Percentiles rank a stretch among this genome's conserved stretches.
These are phyloP conservation scores for Ellobius talpinus DNA, from an alignment of 2,113 vertebrate genomes.

Conservation along the genomic window DNA sequence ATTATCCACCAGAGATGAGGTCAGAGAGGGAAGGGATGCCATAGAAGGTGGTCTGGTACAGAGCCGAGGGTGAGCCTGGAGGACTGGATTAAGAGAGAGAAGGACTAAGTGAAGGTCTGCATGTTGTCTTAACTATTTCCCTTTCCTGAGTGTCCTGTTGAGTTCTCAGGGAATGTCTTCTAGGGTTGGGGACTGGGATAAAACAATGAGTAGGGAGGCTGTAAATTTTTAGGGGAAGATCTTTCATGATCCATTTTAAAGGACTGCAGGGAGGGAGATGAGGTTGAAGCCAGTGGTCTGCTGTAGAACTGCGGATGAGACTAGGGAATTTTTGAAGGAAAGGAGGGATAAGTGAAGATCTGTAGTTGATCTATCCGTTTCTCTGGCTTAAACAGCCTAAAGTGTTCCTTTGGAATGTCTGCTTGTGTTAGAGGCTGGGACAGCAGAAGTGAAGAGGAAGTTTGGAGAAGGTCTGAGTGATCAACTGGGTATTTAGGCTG, in stretches of 20 bases:
- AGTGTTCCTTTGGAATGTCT: background rate
- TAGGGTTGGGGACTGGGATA: background rate
- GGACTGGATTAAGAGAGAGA: background rate
- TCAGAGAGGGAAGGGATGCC: background rate
- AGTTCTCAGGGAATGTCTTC: background rate
- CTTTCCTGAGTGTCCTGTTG: background rate
- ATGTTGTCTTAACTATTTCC: background rate
- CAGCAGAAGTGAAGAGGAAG: background rate
- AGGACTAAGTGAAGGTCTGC: background rate
- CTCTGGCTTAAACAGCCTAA: no score
- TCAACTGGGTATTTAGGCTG: background rate
- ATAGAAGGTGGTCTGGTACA: background rate
- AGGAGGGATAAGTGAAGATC: background rate
- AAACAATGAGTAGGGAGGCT: background rate
- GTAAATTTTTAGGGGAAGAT: background rate
- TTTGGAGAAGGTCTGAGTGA: background rate
- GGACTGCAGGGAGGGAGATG: fast-evolving
- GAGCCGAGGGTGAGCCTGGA: background rate
- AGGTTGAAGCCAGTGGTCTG: background rate
- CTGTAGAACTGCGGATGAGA: background rate
- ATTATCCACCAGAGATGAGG: background rate
- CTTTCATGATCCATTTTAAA: background rate
- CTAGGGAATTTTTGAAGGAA: background rate
- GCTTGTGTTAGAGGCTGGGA: background rate
- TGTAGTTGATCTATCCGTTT: background rate